A percentile compares a stretch with the other conserved stretches of the same genome.
Conservation (phyloP, 2,797 vertebrate species). For the Falco columbarius region DNA sequence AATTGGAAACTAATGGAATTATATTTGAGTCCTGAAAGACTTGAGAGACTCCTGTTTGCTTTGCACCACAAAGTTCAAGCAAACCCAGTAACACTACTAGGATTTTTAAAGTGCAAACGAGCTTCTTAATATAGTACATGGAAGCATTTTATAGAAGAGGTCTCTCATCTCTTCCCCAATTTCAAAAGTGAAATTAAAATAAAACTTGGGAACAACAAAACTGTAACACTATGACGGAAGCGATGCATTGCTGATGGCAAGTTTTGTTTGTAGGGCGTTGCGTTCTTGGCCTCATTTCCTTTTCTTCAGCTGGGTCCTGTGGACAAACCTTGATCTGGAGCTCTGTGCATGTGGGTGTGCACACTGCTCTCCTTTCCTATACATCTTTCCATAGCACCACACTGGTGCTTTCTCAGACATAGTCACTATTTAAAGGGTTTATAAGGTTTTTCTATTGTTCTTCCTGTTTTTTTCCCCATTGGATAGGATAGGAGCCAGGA, state of each 20-base stretch:
- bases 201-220: background rate
- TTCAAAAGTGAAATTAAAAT: constrained; percentile 23
- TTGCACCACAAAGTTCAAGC: constrained; percentile 67
- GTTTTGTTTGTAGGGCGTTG: background rate
- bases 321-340: background rate
- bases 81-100: constrained; percentile 55
- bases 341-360: background rate
- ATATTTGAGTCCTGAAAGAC: constrained; percentile 51
- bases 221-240: background rate
- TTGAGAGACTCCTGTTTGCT: constrained; percentile 57
- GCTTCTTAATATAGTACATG: constrained; percentile 11
- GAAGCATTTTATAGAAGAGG: constrained; percentile 6
- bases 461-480: background rate
- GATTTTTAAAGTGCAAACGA: constrained; percentile 71
- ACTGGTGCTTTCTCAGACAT: background rate
- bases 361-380: background rate
- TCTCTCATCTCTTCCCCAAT: background rate
- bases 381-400: background rate
- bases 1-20: constrained; percentile 77
- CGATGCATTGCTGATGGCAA: background rate
- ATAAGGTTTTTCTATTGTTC: background rate
- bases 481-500: background rate
- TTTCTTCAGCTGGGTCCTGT: background rate
- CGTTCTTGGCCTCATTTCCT: background rate
- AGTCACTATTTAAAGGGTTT: background rate